Evolutionary conservation across 2,888 invertebrate species (phyloP), one percentile per base, ranked within the genome.

Genomic region (Aphidius colemani): DNA sequence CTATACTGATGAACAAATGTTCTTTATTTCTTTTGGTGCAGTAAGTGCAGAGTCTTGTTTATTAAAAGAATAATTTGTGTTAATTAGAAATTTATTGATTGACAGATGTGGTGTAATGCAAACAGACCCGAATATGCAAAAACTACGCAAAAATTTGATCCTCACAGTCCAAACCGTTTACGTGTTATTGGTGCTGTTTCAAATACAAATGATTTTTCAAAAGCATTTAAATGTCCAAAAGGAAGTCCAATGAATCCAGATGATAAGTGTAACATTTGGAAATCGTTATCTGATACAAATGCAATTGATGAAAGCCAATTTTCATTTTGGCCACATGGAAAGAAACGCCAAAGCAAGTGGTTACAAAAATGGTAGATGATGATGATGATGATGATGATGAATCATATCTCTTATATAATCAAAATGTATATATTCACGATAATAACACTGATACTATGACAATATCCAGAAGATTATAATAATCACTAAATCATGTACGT

Each of bases 1-100:
- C 62, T 86, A 88, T 74, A 84, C 84, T 41, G 87, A 89, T 9
- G 87, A 89, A 50, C 92, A 92, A 75, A 86, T 92, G 45, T 92
- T 92, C 84, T 92, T 89, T 82, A 80, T 92, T 10, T 91, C 91
- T 43, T 69, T 67, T 46, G 66, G 59, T 7, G 50, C 53, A 8
- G 67, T 66, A 30, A 61, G 63, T 30, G 13, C 13, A 18, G 5
- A 30, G 3, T 30, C 3, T 30, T 30, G 7, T 11, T 3, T n/a
- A 18, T 11, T 5, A 7, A 10, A 50, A 13, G 53, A n/a, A 18
- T 5, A 30, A 30, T 30, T 30, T 0, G 0, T 30, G 5, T 5
- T 30, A 30, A 30, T 30, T 30, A 30, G 0, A 30, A 30, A 30
- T 30, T 18, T 1, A 18, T 18, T 30, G 5, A 30, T 30, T 5